Base-by-base conservation (phyloP, 2,797 vertebrate species). In the Siniperca undulata region DNA sequence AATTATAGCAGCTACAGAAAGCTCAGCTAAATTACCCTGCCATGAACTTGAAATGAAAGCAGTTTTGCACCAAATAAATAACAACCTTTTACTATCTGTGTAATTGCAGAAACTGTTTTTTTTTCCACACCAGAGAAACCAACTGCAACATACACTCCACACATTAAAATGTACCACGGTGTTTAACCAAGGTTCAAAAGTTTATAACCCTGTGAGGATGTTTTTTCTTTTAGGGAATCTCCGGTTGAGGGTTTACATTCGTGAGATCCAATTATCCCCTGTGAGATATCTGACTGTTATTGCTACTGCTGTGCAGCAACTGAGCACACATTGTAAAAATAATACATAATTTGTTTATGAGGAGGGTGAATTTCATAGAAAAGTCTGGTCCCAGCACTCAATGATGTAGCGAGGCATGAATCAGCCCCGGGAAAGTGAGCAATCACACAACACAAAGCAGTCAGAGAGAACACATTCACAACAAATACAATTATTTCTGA, bases 1-100 rank as follows among this genome's bases (percentile, higher is more conserved):
- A 93, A 92, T 93, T 91, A 93, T 38, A 82, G 73, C 34, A 20
- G 77, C 86, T 27, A 55, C 73, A 81, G 55, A 86, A 62, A 72
- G 71, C 46, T 34, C 56, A 42, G 66, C 58, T 83, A 65, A 89
- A 80, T 90, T 55, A 69, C 77, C 46, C 55, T 53, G 50, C 78
- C 77, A 69, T 73, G 76, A 74, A 74, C 81, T 73, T 74, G 56
- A 71, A 80, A 77, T 34, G 22, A 78, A 85, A 82, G 71, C 60
- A 30, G 34, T 58, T 83, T 66, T 50, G 30, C 27, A 62, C 34
- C 0, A 61, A 67, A 82, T 84, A 81, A 89, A 90, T 78, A 86
- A 79, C 52, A 74, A 56, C 81, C 77, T 80, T 72, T 83, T 58
- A 78, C 77, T 74, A 59, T 89, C 81, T 72, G 69, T 71, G 62